A percentile compares a stretch with the other conserved stretches of the same genome.
These are phyloP conservation scores for Liasis olivaceus DNA, from an alignment of 2,797 vertebrate species.

Conservation along the genomic window DNA sequence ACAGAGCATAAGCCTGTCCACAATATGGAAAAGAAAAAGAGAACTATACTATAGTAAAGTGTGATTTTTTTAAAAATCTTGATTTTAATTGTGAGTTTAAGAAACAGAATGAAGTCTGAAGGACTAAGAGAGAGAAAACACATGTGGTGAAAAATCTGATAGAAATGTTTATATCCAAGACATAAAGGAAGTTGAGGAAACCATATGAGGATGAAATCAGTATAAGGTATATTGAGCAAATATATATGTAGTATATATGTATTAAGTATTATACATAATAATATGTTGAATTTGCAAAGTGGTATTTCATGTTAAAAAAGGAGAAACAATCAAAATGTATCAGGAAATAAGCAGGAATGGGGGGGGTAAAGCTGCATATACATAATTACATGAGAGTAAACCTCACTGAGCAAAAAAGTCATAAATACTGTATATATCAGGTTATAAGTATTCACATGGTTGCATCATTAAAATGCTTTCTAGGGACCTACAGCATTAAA, in stretches of 20 bases:
- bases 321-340: not conserved
- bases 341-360: not conserved
- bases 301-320: not conserved
- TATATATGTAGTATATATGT: not conserved
- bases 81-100: not conserved
- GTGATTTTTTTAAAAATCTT: not conserved
- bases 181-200: not conserved
- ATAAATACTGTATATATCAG: not conserved
- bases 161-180: not conserved
- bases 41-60: not conserved
- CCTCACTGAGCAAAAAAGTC: not conserved
- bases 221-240: not conserved
- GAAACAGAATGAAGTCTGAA: not conserved
- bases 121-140: not conserved
- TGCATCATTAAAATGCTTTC: not conserved
- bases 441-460: not conserved
- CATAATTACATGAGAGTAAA: not conserved
- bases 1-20: slow-evolving; percentile 1
- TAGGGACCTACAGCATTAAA: not conserved
- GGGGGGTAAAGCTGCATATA: not conserved
- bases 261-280: not conserved
- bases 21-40: not conserved
- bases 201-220: not conserved
- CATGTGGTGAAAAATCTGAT: not conserved
- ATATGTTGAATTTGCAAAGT: not conserved